A percentile compares a stretch with the other conserved stretches of the same genome.
phyloP scores from a whole-genome alignment of 64 coral and sea anemone genomes.

The Montipora sp. region DNA sequence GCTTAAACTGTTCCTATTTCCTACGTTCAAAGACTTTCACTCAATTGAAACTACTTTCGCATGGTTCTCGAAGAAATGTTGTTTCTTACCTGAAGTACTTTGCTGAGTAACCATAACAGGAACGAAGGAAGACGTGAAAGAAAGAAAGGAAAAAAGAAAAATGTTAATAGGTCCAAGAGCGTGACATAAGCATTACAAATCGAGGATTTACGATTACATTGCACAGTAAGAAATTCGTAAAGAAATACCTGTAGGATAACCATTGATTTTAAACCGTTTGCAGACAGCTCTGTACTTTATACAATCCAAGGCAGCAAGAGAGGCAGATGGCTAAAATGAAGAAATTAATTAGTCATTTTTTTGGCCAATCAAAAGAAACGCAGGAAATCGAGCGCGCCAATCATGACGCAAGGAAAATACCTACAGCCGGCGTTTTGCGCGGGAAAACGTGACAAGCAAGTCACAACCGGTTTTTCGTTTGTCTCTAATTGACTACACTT shows the following conservation, averaged over 20 bases:
- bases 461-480: too few relatives aligned
- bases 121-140: neutral
- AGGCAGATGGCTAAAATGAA: slow-evolving; percentile 60
- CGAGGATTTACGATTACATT: neutral
- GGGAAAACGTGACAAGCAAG: too few relatives aligned
- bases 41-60: too few relatives aligned
- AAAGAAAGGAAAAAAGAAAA: neutral
- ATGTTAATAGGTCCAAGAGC: neutral
- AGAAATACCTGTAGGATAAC: slow-evolving; percentile 88
- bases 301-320: slow-evolving; percentile 85
- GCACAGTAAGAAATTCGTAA: neutral
- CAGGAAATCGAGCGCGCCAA: too few relatives aligned
- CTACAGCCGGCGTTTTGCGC: too few relatives aligned
- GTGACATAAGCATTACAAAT: neutral
- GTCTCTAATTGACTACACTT: too few relatives aligned
- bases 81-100: slow-evolving; percentile 83
- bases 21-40: too few relatives aligned
- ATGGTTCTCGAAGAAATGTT: neutral
- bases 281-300: slow-evolving; percentile 44
- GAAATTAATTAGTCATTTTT: neutral
- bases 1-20: neutral
- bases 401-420: too few relatives aligned
- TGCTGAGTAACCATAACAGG: slow-evolving; percentile 34
- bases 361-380: too few relatives aligned
- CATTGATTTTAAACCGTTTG: slow-evolving; percentile 46